A percentile compares a stretch with the other conserved stretches of the same genome.
These are phyloP conservation scores for Rhingia rostrata DNA, from an alignment of 2,888 invertebrate genomes.

Conservation along the genomic window DNA sequence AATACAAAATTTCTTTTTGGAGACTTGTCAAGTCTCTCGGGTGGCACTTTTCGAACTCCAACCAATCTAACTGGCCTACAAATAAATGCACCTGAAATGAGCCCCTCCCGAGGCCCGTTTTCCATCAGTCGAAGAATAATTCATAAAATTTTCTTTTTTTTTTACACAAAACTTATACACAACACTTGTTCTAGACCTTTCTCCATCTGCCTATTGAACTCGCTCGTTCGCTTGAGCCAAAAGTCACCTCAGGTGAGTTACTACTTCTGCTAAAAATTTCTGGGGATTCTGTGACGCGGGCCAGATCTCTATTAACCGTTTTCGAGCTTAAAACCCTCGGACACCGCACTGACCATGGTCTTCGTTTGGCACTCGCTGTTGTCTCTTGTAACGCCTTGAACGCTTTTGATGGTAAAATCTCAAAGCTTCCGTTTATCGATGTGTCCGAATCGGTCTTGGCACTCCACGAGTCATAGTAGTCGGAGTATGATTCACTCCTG, in stretches of 20 bases:
- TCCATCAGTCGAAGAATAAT: conserved; percentile 49
- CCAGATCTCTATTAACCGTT: conserved; percentile 84
- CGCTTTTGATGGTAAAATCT: conserved; percentile 85
- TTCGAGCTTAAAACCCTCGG: conserved; percentile 86
- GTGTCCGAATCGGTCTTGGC: conserved; percentile 76
- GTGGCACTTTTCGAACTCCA: conserved; percentile 16
- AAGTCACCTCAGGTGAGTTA: conserved; percentile 79
- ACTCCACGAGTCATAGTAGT: conserved; percentile 85
- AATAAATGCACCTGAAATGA: conserved; percentile 58
- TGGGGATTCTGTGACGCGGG: conserved; percentile 83
- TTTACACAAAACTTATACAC: conserved; percentile 28
- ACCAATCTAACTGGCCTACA: conserved; percentile 60
- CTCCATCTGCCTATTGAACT: conserved; percentile 80
- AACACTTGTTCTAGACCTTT: conserved; percentile 77
- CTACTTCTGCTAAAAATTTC: conserved; percentile 79
- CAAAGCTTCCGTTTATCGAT: conserved; percentile 79
- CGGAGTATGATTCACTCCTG: conserved; percentile 83
- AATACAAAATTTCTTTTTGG: conserved; percentile 1
- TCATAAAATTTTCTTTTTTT: conserved; percentile 3
- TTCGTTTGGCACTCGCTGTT: conserved; percentile 80
- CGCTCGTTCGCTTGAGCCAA: conserved; percentile 78
- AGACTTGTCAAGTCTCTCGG: conserved; percentile 33
- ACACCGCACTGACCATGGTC: conserved; percentile 85
- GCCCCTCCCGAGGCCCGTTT: conserved; percentile 34
- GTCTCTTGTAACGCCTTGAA: conserved; percentile 85